A percentile compares a stretch with the other conserved stretches of the same genome.
phyloP scores from a whole-genome alignment of 2,888 invertebrate species.

The Unio pictorum region DNA sequence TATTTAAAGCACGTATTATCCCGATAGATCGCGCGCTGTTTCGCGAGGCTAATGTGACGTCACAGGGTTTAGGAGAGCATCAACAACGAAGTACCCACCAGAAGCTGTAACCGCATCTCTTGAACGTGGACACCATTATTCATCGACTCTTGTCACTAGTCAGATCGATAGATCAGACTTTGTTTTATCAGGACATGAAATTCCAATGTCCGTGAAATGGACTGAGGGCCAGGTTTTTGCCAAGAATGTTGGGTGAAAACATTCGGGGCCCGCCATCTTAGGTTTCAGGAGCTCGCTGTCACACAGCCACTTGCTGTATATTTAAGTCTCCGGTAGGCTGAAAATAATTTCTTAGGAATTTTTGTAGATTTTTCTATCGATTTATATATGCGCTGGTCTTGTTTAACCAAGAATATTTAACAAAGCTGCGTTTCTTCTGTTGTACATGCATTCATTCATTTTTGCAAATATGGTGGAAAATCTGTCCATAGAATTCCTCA shows the following conservation, averaged over 20 bases:
- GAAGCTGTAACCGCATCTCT: conserved; percentile 22
- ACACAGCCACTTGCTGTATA: background rate
- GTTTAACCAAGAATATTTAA: too few relatives aligned
- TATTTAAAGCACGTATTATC: conserved; percentile 10
- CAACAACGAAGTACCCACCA: conserved; percentile 55
- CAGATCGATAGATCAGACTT: conserved; percentile 16
- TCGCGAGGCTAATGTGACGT: conserved; percentile 50
- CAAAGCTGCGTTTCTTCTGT: too few relatives aligned
- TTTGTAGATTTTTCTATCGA: too few relatives aligned
- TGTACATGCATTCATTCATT: too few relatives aligned
- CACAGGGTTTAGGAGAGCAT: conserved; percentile 53
- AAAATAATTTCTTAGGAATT: background rate
- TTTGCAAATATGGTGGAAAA: too few relatives aligned
- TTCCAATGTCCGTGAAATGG: conserved; percentile 9
- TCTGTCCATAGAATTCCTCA: too few relatives aligned
- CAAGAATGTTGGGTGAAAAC: conserved; percentile 51
- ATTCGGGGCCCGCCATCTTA: conserved; percentile 59
- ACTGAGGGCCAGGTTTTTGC: conserved; percentile 16
- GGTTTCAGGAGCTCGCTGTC: conserved; percentile 30
- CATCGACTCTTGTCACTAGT: conserved; percentile 7
- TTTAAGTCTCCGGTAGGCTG: conserved; percentile 12
- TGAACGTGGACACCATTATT: conserved; percentile 7
- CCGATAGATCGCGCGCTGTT: conserved; percentile 47
- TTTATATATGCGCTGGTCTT: too few relatives aligned
- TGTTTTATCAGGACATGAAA: conserved; percentile 8